phyloP scores from a whole-genome alignment of 2,797 vertebrate species.

The Poeciliopsis paucimaculata region DNA sequence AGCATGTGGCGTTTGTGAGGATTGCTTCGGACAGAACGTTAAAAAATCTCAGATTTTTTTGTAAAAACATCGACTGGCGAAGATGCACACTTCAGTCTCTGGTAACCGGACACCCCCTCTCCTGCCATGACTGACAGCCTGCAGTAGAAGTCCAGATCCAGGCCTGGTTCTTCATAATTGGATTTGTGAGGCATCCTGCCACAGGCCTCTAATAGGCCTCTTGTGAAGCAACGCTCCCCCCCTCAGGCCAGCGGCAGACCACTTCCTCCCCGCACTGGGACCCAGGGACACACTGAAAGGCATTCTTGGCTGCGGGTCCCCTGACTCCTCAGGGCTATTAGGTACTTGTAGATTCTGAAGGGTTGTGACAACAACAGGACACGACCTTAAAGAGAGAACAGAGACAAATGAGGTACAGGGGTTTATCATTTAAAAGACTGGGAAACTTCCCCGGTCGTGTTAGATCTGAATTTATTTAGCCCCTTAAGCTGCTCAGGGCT shows the following conservation, averaged over 20 bases:
- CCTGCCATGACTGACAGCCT: constrained; percentile 62
- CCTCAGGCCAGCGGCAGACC: constrained; percentile 46
- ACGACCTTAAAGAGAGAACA: background rate
- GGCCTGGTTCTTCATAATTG: constrained; percentile 69
- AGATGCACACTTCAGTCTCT: constrained; percentile 9
- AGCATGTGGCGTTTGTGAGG: background rate
- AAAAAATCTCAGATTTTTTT: background rate
- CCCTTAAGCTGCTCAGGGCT: background rate
- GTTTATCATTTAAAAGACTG: constrained; percentile 6
- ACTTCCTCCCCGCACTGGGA: constrained; percentile 54
- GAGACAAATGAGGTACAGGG: background rate
- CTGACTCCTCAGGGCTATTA: constrained; percentile 50
- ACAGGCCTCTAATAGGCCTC: constrained; percentile 64
- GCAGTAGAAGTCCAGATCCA: constrained; percentile 50
- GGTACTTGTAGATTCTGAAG: constrained; percentile 54
- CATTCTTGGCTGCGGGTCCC: constrained; percentile 56
- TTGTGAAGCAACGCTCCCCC: constrained; percentile 42
- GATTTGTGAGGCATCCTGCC: constrained; percentile 73
- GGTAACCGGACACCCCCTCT: constrained; percentile 66
- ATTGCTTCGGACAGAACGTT: background rate
- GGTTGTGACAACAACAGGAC: constrained; percentile 57
- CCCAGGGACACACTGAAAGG: constrained; percentile 62
- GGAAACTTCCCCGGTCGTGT: background rate
- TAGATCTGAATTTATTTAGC: background rate
- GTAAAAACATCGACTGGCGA: constrained; percentile 5